These are phyloP conservation scores for Acanthacorydalis orientalis DNA, from an alignment of 2,888 invertebrate genomes.

Conservation along the genomic window DNA sequence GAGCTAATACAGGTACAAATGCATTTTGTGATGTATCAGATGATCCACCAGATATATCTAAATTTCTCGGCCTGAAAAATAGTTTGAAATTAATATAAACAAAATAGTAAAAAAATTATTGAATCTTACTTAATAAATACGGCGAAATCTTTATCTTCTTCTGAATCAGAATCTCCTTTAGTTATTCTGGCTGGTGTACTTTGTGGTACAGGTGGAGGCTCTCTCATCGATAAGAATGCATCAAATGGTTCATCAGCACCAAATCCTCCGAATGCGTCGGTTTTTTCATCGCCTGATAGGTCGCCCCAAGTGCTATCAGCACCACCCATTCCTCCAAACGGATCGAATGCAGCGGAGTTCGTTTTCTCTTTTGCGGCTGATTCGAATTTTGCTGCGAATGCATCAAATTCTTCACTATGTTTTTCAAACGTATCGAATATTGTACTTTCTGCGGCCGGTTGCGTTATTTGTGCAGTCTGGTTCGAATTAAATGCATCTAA, in stretches of 20 bases:
- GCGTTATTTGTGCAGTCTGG: not conserved
- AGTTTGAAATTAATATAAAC: not conserved
- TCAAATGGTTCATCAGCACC: conserved; percentile 56
- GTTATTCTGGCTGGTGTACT: conserved; percentile 44
- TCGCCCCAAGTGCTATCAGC: conserved; percentile 19
- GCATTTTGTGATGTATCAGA: conserved; percentile 21
- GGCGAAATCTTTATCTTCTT: conserved; percentile 61
- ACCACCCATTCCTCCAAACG: conserved; percentile 26
- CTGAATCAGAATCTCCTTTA: conserved; percentile 55
- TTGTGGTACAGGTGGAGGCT: conserved; percentile 50
- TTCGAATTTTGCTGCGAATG: conserved; percentile 80
- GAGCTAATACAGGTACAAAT: conserved; percentile 56
- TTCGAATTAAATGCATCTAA: not conserved
- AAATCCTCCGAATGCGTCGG: conserved; percentile 24
- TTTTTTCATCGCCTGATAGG: conserved; percentile 10
- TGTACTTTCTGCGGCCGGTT: not conserved
- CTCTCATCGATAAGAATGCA: conserved; percentile 62
- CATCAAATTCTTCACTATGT: conserved; percentile 57
- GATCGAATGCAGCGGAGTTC: conserved; percentile 32
- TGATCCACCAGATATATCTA: conserved; percentile 24
- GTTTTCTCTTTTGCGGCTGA: conserved; percentile 37
- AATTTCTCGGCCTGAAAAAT: conserved; percentile 32
- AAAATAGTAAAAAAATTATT: not conserved
- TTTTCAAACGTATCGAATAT: conserved; percentile 10
- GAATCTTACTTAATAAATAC: conserved; percentile 53